Evolutionary conservation across 2,888 invertebrate genomes (phyloP).

Genomic region (Tipula helvola): DNA sequence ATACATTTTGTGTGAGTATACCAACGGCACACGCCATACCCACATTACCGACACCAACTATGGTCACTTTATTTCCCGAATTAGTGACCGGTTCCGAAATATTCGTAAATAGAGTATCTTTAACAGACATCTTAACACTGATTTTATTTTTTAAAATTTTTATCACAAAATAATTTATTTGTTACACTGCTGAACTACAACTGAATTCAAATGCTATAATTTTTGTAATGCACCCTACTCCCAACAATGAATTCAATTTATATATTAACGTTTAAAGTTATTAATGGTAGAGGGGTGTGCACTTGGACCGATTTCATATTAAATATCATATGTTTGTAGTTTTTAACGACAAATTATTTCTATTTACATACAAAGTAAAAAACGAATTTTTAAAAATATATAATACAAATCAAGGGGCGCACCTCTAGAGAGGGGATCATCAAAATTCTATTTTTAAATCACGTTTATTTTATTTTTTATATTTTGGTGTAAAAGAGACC

Average conservation of each 20-base stretch:
- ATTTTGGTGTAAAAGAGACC: background rate
- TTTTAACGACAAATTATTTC: background rate
- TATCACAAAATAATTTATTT: background rate
- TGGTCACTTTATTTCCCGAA: conserved; percentile 60
- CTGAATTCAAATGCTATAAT: background rate
- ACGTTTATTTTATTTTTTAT: background rate
- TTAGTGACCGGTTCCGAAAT: conserved; percentile 21
- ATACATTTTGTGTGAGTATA: conserved; percentile 69
- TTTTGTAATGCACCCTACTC: background rate
- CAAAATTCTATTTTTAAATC: background rate
- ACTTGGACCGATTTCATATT: background rate
- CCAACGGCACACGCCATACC: conserved; percentile 87
- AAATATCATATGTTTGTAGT: background rate
- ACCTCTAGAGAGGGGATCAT: background rate
- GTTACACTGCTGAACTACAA: background rate
- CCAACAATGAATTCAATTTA: background rate
- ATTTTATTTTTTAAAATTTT: background rate
- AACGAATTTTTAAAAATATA: background rate
- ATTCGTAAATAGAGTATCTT: background rate
- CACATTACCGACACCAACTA: conserved; percentile 81
- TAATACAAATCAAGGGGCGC: background rate
- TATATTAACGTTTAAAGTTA: background rate
- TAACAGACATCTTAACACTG: background rate
- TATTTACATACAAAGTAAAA: too few species aligned
- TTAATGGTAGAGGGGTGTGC: background rate